Evolutionary conservation across 2,888 invertebrate genomes (phyloP).

Genomic region (Aquatica leii): DNA sequence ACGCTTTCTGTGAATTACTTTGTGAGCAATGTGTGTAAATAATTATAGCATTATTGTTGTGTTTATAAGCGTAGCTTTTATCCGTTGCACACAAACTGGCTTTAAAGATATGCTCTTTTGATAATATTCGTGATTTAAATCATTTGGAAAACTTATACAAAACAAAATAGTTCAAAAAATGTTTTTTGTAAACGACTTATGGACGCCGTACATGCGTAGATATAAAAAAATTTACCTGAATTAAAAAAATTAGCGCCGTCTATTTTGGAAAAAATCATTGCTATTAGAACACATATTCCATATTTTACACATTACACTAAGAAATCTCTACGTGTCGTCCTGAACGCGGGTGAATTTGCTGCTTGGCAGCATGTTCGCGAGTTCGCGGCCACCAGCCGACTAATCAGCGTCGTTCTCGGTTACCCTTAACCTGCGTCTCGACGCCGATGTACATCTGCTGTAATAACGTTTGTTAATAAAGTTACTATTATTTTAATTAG

Average conservation of each 20-base stretch:
- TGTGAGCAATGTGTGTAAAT: no score
- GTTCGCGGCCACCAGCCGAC: slow-evolving; percentile 44
- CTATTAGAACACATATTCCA: slow-evolving; percentile 31
- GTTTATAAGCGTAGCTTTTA: no score
- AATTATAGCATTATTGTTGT: no score
- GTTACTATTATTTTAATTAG: no score
- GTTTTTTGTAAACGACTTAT: no score
- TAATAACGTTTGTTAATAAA: not conserved
- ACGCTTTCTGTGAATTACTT: no score
- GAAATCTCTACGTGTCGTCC: slow-evolving; percentile 38
- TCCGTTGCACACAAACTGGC: no score
- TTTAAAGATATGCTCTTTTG: no score
- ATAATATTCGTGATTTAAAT: no score
- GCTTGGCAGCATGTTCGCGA: slow-evolving; percentile 42
- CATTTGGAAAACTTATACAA: no score
- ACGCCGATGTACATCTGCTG: slow-evolving; percentile 19
- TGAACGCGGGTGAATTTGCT: slow-evolving; percentile 30
- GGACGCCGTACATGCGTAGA: no score
- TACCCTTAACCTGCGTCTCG: slow-evolving; percentile 24
- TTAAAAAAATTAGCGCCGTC: slow-evolving; percentile 26
- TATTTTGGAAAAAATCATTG: slow-evolving; percentile 30
- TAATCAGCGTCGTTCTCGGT: slow-evolving; percentile 34
- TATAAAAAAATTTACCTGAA: slow-evolving; percentile 35
- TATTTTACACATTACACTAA: slow-evolving; percentile 34
- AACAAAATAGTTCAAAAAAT: no score